phyloP scores from a whole-genome alignment of 92 coral and sea anemone species.

The Umimayanthus kanabou region DNA sequence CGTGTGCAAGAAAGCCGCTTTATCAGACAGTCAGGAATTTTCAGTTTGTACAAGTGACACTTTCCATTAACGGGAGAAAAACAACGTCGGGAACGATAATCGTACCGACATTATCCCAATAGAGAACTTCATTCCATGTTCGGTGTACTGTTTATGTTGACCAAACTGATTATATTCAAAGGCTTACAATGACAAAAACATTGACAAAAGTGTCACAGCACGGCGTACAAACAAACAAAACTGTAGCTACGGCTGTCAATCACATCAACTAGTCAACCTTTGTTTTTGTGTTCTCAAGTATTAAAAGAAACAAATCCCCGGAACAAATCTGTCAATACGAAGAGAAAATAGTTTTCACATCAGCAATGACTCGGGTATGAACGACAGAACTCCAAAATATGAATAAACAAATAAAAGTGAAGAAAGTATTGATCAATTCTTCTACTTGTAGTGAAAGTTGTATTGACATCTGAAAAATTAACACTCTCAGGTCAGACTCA shows the following conservation, averaged over 20 bases:
- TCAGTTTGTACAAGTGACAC: not conserved
- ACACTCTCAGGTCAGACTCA: too few relatives aligned
- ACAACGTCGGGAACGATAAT: not conserved
- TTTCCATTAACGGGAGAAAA: not conserved
- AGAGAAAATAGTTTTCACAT: not conserved
- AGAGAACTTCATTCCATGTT: not conserved
- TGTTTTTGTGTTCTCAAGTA: not conserved
- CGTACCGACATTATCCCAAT: not conserved
- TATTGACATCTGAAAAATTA: too few relatives aligned
- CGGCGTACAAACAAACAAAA: not conserved
- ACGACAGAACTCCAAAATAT: not conserved
- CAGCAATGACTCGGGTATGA: not conserved
- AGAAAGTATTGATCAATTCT: too few relatives aligned
- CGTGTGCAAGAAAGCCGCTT: slow-evolving; percentile 22
- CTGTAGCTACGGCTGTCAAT: not conserved
- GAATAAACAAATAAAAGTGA: too few relatives aligned
- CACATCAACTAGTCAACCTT: not conserved
- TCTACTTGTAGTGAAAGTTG: too few relatives aligned
- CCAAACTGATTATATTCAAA: not conserved
- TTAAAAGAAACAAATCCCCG: not conserved
- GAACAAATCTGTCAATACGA: not conserved
- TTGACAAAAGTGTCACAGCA: not conserved
- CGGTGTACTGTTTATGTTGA: not conserved
- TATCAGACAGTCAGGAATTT: not conserved
- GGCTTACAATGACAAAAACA: not conserved